Base-by-base conservation (phyloP, 1,140 invertebrate species). In the Drosophila nebulosa region DNA sequence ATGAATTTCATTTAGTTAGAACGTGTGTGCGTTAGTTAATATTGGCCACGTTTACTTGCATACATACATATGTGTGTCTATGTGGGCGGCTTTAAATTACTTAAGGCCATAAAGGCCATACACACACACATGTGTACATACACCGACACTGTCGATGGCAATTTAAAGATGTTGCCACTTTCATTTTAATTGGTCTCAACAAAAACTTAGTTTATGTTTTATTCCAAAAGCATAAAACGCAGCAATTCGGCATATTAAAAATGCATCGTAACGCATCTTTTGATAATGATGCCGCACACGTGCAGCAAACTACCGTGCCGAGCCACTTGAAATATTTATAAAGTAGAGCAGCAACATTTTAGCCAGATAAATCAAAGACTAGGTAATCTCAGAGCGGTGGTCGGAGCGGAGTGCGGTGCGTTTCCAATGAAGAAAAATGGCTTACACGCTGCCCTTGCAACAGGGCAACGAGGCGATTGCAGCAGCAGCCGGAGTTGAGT, bases 21-120 rank as follows among this genome's bases (percentile, higher is more conserved):
- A 88, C 83, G 83, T 88, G 83, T 88, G 75, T 88, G 83, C 69
- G 84, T 88, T 88, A 88, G 83, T 88, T 88, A 88, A 88, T 88
- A 88, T 88, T 73, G 68, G 59, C 32, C 79, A 84, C 80, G 76
- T 76, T 76, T 69, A 53, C 64, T 68, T 64, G 53, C 59, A 26
- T 35, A 27, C 42, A 63, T 35, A 30, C 35, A 26, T 27, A 27
- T 30, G n/a, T 39, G 64, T 74, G 36, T 76, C 42, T 73, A 56
- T 55, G 14, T 46, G 9, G 18, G 36, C 56, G 78, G 65, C 77
- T 78, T 85, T 85, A 85, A 84, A 85, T 84, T 84, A 84, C 80
- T 75, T 85, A 68, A 79, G 67, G 65, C 68, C 80, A 85, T 85
- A 84, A 85, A 79, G 73, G 30, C 16, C 27, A 21, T 53, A 71